Evolutionary conservation across 1,140 invertebrate genomes (phyloP), one percentile per base, ranked within the genome.

Genomic region (Bombus soroeensis): DNA sequence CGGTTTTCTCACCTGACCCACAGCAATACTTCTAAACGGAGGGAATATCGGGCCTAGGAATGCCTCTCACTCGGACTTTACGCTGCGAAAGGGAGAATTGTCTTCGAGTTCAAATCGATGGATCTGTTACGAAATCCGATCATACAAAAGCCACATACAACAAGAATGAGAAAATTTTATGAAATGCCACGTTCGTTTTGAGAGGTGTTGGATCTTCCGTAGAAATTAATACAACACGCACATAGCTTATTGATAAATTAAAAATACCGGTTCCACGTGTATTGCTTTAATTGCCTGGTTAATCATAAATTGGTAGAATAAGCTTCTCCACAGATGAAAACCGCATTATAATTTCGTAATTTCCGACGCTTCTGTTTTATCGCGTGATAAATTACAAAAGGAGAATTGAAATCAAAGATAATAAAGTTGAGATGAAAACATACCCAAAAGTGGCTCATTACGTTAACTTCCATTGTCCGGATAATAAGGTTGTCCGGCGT

Each of bases 361-460:
- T 32, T 22, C 18, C 18, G 1, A 18, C 13, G 64, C 15, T 53
- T 22, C 5, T 53, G 6, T 22, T 8, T 9, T 34, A 39, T 71
- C 39, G 12, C 3, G 1, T 12, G 22, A 70, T 37, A 70, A 37
- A 39, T 39, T 39, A 4, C 22, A 4, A 37, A 25, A 70, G 22
- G 28, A 1, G 0, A 8, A 10, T 25, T 4, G 0, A 3, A 2
- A 13, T 13, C 15, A 85, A 28, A 57, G 75, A 85, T 87, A 85
- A 57, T 68, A 81, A n/a, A 39, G 39, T 64, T 3, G 34, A 32
- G 18, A 43, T 39, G 37, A 0, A 43, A 22, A 96, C 96, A 95
- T 96, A 97, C 97, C 97, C 97, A 98, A 95, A 97, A 97, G 94
- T 97, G 97, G 80, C 97, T 96, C 92, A 98, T 95, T 39, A 97